phyloP scores from a whole-genome alignment of 2,797 vertebrate genomes.

The Silurus aristotelis region DNA sequence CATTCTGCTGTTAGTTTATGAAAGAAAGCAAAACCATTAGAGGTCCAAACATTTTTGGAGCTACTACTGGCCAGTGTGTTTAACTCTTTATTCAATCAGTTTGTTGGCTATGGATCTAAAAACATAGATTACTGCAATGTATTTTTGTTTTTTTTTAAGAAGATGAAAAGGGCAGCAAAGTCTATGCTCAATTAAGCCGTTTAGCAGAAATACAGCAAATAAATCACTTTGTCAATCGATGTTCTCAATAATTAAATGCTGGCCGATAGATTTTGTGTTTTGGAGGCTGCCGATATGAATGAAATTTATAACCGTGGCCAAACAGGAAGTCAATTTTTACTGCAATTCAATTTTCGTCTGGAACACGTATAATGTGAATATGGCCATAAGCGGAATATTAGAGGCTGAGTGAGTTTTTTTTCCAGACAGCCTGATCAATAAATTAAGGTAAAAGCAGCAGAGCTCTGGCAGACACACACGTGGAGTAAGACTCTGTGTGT shows the following conservation, averaged over 20 bases:
- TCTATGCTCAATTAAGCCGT: slow-evolving; percentile 74
- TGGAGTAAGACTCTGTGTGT: slow-evolving; percentile 11
- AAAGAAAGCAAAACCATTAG: neutral
- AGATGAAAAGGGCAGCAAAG: slow-evolving; percentile 34
- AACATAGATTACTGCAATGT: neutral
- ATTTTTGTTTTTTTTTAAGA: slow-evolving; percentile 5
- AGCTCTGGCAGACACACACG: slow-evolving; percentile 51
- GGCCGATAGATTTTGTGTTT: slow-evolving; percentile 79
- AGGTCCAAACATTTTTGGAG: neutral
- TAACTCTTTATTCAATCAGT: neutral
- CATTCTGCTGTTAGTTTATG: neutral
- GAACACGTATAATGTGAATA: slow-evolving; percentile 84
- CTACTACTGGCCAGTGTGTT: neutral
- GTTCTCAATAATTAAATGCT: slow-evolving; percentile 88
- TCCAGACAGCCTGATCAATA: slow-evolving; percentile 67
- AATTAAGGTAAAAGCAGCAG: slow-evolving; percentile 67
- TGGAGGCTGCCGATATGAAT: slow-evolving; percentile 75
- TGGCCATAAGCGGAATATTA: slow-evolving; percentile 63
- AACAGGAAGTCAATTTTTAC: slow-evolving; percentile 87
- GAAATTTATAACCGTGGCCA: slow-evolving; percentile 77
- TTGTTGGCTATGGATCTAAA: slow-evolving; percentile 22
- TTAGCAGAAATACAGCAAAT: slow-evolving; percentile 71
- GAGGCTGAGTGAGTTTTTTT: slow-evolving; percentile 57
- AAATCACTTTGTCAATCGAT: slow-evolving; percentile 82
- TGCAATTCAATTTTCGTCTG: slow-evolving; percentile 82